Conservation (phyloP, 2,113 vertebrate species). For the Dolichotis patagonum region DNA sequence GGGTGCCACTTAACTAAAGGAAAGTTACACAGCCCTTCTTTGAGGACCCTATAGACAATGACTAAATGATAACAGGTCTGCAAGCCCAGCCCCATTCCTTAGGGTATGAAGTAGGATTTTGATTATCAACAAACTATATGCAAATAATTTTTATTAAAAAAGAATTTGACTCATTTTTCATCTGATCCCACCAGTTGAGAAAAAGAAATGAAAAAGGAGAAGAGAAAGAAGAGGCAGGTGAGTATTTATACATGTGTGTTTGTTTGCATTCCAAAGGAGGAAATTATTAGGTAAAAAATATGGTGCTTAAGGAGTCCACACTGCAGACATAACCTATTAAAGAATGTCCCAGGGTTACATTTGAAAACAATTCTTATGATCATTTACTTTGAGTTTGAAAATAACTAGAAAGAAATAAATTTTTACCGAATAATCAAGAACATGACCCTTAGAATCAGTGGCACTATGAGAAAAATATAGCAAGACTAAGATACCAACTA, state of each 20-base stretch:
- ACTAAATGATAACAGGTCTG: neutral
- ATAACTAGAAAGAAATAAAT: slow-evolving; percentile 63
- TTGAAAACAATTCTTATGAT: neutral
- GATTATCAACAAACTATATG: neutral
- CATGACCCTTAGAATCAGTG: slow-evolving; percentile 77
- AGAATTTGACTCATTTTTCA: neutral
- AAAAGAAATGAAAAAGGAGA: neutral
- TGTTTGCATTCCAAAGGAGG: neutral
- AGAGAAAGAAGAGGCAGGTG: neutral
- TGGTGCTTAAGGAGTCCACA: neutral
- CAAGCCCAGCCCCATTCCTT: neutral
- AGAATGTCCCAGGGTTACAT: neutral
- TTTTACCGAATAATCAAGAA: slow-evolving; percentile 76
- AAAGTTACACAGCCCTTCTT: neutral
- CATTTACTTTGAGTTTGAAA: slow-evolving; percentile 64
- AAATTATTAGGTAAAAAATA: neutral
- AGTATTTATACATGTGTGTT: neutral
- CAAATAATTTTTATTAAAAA: neutral
- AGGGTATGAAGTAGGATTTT: neutral
- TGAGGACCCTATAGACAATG: neutral
- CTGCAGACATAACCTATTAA: neutral
- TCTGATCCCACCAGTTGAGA: neutral
- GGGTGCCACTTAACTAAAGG: neutral
- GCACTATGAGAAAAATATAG: slow-evolving; percentile 78
- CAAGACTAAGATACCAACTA: slow-evolving; percentile 78